A percentile compares a stretch with the other conserved stretches of the same genome.
Evolutionary conservation across 2,113 vertebrate genomes (phyloP).

Genomic region (Hylia prasina): DNA sequence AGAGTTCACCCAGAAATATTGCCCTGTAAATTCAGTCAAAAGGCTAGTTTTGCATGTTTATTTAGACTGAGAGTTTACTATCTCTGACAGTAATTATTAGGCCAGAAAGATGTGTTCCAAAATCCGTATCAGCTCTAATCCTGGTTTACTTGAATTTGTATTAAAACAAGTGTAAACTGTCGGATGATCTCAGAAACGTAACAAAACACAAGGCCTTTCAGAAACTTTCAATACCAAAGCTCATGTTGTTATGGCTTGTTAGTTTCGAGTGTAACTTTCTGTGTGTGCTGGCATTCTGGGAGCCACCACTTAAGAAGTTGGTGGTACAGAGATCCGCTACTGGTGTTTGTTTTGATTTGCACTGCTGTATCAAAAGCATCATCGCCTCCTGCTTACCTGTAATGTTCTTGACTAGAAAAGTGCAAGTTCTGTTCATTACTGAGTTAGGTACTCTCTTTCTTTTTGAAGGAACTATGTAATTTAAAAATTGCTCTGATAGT

Average conservation of each 20-base stretch:
- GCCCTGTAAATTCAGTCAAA: background rate
- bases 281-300: fast-evolving
- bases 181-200: background rate
- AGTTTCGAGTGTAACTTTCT: background rate
- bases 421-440: background rate
- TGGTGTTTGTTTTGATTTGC: background rate
- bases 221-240: background rate
- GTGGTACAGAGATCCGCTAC: background rate
- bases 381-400: background rate
- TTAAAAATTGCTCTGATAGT: background rate
- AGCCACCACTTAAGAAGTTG: background rate
- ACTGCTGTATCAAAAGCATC: background rate
- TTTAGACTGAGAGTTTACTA: background rate
- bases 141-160: background rate
- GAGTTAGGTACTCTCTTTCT: background rate
- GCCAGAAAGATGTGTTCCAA: background rate
- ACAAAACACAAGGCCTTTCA: background rate
- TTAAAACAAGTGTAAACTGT: background rate
- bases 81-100: background rate
- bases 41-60: background rate
- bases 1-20: background rate
- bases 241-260: background rate
- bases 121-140: background rate
- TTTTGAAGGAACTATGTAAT: background rate
- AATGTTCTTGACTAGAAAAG: background rate